phyloP scores from a whole-genome alignment of 35 echinoderm and acorn worm species.

The Heliocidaris erythrogramma region DNA sequence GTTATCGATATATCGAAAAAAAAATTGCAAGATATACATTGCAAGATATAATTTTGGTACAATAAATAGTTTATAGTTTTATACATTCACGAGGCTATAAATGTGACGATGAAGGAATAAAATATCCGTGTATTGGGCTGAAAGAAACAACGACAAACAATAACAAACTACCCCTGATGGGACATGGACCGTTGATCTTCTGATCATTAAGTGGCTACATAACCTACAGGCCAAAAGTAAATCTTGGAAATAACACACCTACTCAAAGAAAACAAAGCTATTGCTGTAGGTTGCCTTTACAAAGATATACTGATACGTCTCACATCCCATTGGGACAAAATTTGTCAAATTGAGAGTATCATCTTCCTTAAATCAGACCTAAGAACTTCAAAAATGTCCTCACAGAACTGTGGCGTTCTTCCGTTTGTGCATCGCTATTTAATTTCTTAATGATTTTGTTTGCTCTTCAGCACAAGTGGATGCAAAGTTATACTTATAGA shows the following conservation, averaged over 20 bases:
- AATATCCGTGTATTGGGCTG: no score
- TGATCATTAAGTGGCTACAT: conserved; percentile 3
- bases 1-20: no score
- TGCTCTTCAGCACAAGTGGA: conserved; percentile 8
- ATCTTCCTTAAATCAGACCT: background rate
- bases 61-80: no score
- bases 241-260: background rate
- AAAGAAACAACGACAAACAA: no score
- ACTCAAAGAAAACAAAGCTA: background rate
- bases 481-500: background rate
- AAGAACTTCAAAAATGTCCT: background rate
- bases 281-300: background rate
- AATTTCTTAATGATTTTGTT: conserved; percentile 19
- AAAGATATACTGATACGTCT: background rate
- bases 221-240: background rate
- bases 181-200: background rate
- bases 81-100: no score
- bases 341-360: conserved; percentile 18
- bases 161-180: background rate
- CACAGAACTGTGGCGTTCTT: background rate
- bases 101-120: no score
- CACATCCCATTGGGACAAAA: background rate
- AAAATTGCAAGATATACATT: no score
- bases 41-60: no score
- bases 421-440: background rate